These are phyloP conservation scores for Phalloptychus januarius DNA, from an alignment of 2,797 vertebrate species.

Conservation along the genomic window DNA sequence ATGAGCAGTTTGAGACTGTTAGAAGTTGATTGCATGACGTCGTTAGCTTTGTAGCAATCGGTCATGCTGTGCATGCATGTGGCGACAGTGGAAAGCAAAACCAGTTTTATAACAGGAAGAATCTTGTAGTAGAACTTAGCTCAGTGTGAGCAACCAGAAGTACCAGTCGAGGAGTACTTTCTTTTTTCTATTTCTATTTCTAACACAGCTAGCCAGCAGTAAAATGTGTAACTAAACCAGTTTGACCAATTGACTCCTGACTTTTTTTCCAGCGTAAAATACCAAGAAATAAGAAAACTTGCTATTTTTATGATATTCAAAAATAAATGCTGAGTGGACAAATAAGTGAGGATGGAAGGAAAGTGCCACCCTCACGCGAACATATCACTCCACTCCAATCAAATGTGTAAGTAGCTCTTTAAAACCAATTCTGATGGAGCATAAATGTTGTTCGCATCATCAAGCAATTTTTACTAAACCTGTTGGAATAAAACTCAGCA, in stretches of 20 bases:
- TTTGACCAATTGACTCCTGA: background rate
- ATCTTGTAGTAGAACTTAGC: background rate
- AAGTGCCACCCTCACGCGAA: background rate
- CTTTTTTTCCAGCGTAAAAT: background rate
- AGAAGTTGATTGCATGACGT: background rate
- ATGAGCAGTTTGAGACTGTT: background rate
- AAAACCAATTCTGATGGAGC: background rate
- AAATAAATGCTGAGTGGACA: background rate
- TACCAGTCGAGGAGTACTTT: background rate
- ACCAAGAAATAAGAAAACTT: background rate
- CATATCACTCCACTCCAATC: conserved; percentile 4
- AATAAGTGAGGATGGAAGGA: background rate
- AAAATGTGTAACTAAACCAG: background rate
- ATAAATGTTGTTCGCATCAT: conserved; percentile 12
- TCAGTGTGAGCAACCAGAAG: too few species aligned
- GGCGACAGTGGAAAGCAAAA: background rate
- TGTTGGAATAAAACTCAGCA: conserved; percentile 24
- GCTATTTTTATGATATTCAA: background rate
- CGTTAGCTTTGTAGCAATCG: background rate
- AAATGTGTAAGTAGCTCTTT: background rate
- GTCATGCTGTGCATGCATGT: background rate
- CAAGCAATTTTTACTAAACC: conserved; percentile 12
- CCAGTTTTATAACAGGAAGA: background rate
- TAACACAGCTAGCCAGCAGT: background rate
- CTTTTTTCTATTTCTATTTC: too few species aligned